Conservation (phyloP, 2,113 vertebrate genomes). For the Panthera leo region DNA sequence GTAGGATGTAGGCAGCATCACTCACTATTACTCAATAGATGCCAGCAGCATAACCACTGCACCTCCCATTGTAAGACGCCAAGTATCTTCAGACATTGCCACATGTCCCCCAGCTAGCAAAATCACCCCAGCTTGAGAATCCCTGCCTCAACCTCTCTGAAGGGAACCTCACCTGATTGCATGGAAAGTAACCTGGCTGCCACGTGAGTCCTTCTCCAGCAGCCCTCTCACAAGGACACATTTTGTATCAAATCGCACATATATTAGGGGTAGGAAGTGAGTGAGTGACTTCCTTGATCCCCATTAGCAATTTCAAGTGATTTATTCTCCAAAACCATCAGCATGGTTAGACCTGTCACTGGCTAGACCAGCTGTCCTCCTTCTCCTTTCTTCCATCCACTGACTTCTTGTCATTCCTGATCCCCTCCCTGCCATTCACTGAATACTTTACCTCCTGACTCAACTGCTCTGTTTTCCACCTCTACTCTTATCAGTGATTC, state of each 20-base stretch:
- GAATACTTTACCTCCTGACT: background rate
- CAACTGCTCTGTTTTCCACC: too few species aligned
- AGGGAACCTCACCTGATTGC: background rate
- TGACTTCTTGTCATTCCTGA: background rate
- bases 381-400: background rate
- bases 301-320: background rate
- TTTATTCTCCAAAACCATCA: background rate
- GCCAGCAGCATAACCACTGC: background rate
- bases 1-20: too few species aligned
- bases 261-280: background rate
- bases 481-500: too few species aligned
- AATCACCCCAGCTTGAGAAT: background rate
- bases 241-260: background rate
- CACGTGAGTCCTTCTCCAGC: background rate
- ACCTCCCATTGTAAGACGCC: background rate
- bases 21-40: background rate
- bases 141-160: background rate
- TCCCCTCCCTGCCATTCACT: too few species aligned
- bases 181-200: background rate
- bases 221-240: background rate
- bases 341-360: background rate
- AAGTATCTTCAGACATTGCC: background rate
- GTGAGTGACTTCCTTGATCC: background rate
- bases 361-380: background rate
- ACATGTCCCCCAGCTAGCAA: background rate